Conservation (phyloP, 2,113 vertebrate species). For the Kryptolebias marmoratus region DNA sequence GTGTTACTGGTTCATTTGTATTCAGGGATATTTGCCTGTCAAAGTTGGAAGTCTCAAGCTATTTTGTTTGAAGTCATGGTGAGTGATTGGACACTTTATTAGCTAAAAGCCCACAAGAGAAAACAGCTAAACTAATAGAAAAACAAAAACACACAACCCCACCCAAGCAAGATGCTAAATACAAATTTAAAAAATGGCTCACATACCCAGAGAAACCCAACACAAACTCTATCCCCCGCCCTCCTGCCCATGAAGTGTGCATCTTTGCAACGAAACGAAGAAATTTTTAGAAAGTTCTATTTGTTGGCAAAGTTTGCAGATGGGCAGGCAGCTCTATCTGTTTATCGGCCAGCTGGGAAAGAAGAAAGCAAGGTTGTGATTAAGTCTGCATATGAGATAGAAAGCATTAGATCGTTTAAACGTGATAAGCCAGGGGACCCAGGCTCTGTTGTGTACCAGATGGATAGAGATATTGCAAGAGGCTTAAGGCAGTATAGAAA, state of each 20-base stretch:
- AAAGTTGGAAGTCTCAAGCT: not conserved
- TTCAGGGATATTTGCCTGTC: conserved; percentile 1
- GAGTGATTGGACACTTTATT: not conserved
- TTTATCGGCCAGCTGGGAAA: conserved; percentile 54
- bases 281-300: conserved; percentile 40
- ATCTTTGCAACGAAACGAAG: conserved; percentile 28
- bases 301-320: conserved; percentile 47
- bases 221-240: conserved; percentile 3
- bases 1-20: not conserved
- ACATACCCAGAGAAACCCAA: not conserved
- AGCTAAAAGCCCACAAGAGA: not conserved
- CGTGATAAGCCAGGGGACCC: conserved; percentile 61
- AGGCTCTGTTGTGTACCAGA: conserved; percentile 58
- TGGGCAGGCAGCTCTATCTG: conserved; percentile 34
- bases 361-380: conserved; percentile 60
- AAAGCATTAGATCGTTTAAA: conserved; percentile 54
- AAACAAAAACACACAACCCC: not conserved
- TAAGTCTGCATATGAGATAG: conserved; percentile 49
- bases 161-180: not conserved
- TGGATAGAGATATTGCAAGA: conserved; percentile 60
- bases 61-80: not conserved
- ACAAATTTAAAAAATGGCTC: conserved; percentile 1
- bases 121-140: not conserved
- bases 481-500: conserved; percentile 52
- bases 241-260: conserved; percentile 7